Evolutionary conservation across 2,113 vertebrate genomes (phyloP).

Genomic region (Spea multiplicata): DNA sequence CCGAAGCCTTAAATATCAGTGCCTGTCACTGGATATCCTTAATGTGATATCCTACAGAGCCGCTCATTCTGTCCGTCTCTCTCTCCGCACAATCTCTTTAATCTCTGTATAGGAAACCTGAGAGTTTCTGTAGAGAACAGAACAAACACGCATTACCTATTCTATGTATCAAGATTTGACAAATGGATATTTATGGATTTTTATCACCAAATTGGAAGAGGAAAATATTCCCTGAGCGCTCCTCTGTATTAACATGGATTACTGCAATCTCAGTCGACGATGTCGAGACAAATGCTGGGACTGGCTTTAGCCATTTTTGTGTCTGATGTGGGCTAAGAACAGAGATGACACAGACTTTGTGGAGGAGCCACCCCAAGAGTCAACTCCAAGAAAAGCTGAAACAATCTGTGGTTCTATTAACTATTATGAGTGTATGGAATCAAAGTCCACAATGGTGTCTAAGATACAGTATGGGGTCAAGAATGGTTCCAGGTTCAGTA

Average conservation of each 20-base stretch:
- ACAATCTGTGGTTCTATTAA: neutral
- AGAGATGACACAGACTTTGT: conserved; percentile 12
- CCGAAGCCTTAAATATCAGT: conserved; percentile 43
- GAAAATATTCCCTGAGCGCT: conserved; percentile 25
- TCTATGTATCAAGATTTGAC: conserved; percentile 11
- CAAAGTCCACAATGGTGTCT: too few relatives aligned
- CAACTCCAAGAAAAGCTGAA: conserved; percentile 24
- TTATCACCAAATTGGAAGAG: conserved; percentile 15
- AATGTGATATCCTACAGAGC: conserved; percentile 44
- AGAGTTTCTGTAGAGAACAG: conserved; percentile 17
- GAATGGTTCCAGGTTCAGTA: too few relatives aligned
- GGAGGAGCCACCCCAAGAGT: conserved; percentile 5
- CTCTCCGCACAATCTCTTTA: conserved; percentile 39
- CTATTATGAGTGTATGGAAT: too few relatives aligned
- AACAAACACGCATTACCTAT: conserved; percentile 30
- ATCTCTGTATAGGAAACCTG: conserved; percentile 35
- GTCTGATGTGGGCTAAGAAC: neutral
- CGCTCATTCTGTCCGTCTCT: conserved; percentile 32
- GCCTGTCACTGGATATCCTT: conserved; percentile 46
- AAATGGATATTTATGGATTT: conserved; percentile 38
- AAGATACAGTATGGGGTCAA: too few relatives aligned
- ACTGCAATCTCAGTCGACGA: conserved; percentile 17
- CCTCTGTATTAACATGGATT: conserved; percentile 32
- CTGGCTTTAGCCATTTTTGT: conserved; percentile 25
- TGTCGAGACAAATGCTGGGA: neutral